Percentiles rank a stretch among this genome's conserved stretches.
phyloP scores from a whole-genome alignment of 2,888 invertebrate genomes.

The Chloroclysta siterata region DNA sequence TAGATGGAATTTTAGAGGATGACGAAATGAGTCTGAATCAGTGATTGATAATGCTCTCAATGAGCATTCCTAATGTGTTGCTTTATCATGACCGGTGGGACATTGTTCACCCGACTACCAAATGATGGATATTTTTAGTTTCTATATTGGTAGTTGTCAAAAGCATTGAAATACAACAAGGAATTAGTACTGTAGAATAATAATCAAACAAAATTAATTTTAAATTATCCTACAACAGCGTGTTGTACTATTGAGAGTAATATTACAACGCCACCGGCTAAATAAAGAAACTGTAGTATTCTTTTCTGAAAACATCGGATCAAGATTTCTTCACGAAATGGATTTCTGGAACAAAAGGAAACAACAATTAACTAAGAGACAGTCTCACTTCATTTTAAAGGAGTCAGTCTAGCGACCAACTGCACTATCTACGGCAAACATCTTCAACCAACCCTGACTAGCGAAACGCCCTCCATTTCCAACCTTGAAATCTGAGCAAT shows the following conservation, averaged over 20 bases:
- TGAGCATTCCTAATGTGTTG: constrained; percentile 39
- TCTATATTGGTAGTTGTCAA: too few relatives aligned
- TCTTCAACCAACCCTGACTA: constrained; percentile 4
- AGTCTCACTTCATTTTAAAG: constrained; percentile 40
- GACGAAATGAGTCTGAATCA: constrained; percentile 46
- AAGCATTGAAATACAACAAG: too few relatives aligned
- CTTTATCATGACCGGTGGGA: constrained; percentile 11
- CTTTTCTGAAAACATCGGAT: not conserved
- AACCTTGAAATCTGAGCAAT: constrained; percentile 21
- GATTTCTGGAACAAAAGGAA: constrained; percentile 28
- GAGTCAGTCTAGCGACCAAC: constrained; percentile 24
- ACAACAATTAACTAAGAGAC: constrained; percentile 34
- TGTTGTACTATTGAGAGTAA: not conserved
- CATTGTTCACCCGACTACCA: not conserved
- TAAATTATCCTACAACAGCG: too few relatives aligned
- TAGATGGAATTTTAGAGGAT: constrained; percentile 38
- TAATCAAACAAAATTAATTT: too few relatives aligned
- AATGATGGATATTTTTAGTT: not conserved
- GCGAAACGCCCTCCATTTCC: constrained; percentile 1
- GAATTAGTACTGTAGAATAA: too few relatives aligned
- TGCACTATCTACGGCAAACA: constrained; percentile 37
- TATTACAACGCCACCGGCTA: not conserved
- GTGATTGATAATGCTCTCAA: constrained; percentile 48
- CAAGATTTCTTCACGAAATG: constrained; percentile 5
- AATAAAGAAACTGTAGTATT: not conserved